These are phyloP conservation scores for Lymantria dispar DNA, from an alignment of 2,888 invertebrate genomes.

Conservation along the genomic window DNA sequence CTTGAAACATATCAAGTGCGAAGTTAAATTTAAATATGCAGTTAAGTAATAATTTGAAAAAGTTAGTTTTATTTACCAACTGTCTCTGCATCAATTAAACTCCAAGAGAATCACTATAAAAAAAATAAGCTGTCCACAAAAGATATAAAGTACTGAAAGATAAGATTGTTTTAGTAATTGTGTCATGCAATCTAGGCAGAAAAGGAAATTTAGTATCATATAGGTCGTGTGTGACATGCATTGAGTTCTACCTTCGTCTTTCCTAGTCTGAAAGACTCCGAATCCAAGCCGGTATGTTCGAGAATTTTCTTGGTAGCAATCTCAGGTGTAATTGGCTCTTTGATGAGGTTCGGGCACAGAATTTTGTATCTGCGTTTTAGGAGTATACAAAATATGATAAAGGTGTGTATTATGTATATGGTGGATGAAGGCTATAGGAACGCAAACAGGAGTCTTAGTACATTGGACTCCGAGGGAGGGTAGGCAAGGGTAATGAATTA, in stretches of 20 bases:
- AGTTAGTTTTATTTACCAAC: slow-evolving; percentile 17
- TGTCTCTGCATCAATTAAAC: slow-evolving; percentile 6
- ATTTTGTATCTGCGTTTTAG: slow-evolving; percentile 97
- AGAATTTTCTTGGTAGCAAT: slow-evolving; percentile 93
- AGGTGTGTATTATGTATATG: slow-evolving; percentile 45
- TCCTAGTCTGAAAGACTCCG: slow-evolving; percentile 97
- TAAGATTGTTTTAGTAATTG: slow-evolving; percentile 30
- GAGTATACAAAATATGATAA: slow-evolving; percentile 65
- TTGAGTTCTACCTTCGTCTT: slow-evolving; percentile 92
- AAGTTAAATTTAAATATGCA: not conserved
- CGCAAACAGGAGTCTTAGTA: slow-evolving; percentile 64
- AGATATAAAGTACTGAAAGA: slow-evolving; percentile 25
- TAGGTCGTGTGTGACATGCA: slow-evolving; percentile 48
- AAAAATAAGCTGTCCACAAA: slow-evolving; percentile 23
- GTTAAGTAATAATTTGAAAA: slow-evolving; percentile 2
- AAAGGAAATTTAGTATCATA: slow-evolving; percentile 44
- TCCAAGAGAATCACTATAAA: slow-evolving; percentile 22
- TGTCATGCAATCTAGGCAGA: slow-evolving; percentile 44
- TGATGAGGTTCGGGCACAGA: slow-evolving; percentile 96
- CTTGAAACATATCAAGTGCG: too few species aligned
- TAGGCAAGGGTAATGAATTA: slow-evolving; percentile 48
- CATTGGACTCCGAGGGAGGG: slow-evolving; percentile 59
- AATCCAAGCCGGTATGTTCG: slow-evolving; percentile 91
- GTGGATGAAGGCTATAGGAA: slow-evolving; percentile 41
- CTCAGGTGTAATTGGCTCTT: slow-evolving; percentile 87